A percentile compares a stretch with the other conserved stretches of the same genome.
Conservation (phyloP, 2,113 vertebrate genomes). For the Ascaphus truei region DNA sequence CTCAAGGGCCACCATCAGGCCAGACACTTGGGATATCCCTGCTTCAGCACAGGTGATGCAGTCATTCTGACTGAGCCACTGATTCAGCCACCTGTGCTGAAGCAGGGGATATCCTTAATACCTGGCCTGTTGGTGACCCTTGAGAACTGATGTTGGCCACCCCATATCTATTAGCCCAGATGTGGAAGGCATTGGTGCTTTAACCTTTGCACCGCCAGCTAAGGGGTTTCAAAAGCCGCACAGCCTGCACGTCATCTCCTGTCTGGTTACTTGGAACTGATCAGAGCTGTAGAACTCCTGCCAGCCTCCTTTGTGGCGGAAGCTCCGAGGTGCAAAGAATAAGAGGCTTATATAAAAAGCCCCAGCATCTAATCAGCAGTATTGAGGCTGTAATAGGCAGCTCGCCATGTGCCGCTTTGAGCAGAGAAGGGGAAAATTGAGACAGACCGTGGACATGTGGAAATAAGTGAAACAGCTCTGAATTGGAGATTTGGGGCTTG, state of each 20-base stretch:
- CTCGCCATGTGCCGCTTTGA: slow-evolving; percentile 30
- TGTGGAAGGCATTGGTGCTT: too few relatives aligned
- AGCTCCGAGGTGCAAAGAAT: slow-evolving; percentile 26
- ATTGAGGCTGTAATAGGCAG: slow-evolving; percentile 34
- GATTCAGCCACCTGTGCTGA: too few relatives aligned
- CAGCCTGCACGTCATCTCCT: not conserved
- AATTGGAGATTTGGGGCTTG: slow-evolving; percentile 36
- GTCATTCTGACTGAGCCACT: too few relatives aligned
- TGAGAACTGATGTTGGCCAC: too few relatives aligned
- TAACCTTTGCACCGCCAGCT: not conserved
- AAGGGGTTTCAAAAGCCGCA: not conserved
- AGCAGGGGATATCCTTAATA: too few relatives aligned
- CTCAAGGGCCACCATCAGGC: too few relatives aligned
- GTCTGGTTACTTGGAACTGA: not conserved
- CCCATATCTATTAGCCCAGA: too few relatives aligned
- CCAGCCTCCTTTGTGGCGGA: slow-evolving; percentile 13
- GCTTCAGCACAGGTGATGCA: too few relatives aligned
- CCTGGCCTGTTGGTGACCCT: too few relatives aligned
- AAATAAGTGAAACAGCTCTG: slow-evolving; percentile 35
- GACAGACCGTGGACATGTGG: slow-evolving; percentile 30
- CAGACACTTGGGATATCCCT: too few relatives aligned
- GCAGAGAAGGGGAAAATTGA: slow-evolving; percentile 33
- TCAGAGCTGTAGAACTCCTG: slow-evolving; percentile 16
- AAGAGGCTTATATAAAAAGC: slow-evolving; percentile 37
- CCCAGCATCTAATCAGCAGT: slow-evolving; percentile 37